Percentiles rank a stretch among this genome's conserved stretches.
These are phyloP conservation scores for Isurus oxyrinchus DNA, from an alignment of 2,113 vertebrate genomes.

Conservation along the genomic window DNA sequence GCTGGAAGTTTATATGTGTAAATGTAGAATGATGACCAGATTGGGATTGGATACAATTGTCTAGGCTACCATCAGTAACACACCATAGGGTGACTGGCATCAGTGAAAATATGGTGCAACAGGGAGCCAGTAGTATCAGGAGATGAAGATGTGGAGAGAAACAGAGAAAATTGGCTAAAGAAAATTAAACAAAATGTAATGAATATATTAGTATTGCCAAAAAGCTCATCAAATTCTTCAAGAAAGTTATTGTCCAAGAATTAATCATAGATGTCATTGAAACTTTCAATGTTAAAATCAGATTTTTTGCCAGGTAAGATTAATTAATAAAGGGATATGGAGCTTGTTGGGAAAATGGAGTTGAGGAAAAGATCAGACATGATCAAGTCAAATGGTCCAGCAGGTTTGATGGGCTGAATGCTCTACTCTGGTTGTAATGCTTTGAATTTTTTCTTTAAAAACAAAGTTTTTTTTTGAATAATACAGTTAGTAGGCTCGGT, in stretches of 20 bases:
- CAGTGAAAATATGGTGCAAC: neutral
- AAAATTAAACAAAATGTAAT: neutral
- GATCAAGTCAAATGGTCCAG: neutral
- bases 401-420: neutral
- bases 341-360: neutral
- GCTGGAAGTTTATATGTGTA: neutral
- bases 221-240: neutral
- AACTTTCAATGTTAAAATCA: neutral
- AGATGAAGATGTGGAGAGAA: neutral
- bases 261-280: neutral
- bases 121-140: neutral
- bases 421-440: neutral
- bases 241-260: neutral
- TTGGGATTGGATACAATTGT: neutral
- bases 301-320: neutral
- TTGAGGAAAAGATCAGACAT: neutral
- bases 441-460: neutral
- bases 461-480: neutral
- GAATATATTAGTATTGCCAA: neutral
- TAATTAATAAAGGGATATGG: neutral
- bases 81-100: neutral
- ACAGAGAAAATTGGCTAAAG: neutral
- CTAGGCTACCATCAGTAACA: neutral
- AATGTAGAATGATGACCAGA: neutral
- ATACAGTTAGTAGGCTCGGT: neutral